Percentiles rank a stretch among this genome's conserved stretches.
These are phyloP conservation scores for Malurus leucopterus DNA, from an alignment of 2,797 vertebrate species.

Conservation along the genomic window DNA sequence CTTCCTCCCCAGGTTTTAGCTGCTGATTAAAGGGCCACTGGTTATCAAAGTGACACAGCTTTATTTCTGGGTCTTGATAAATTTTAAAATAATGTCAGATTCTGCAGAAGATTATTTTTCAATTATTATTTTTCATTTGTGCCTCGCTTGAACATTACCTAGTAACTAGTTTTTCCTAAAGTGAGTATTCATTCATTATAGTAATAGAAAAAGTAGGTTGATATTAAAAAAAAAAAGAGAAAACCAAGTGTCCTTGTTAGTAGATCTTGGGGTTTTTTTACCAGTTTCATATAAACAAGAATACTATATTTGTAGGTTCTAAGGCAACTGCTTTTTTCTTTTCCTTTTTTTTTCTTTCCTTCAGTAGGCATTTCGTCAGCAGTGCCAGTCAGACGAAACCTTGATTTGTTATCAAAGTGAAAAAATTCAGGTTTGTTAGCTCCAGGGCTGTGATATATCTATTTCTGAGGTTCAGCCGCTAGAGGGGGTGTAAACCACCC, in stretches of 20 bases:
- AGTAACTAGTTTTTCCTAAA: neutral
- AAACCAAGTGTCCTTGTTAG: rapidly evolving
- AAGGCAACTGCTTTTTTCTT: neutral
- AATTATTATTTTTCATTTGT: neutral
- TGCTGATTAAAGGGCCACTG: neutral
- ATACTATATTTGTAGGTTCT: neutral
- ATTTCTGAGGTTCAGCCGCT: neutral
- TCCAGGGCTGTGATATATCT: neutral
- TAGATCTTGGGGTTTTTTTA: neutral
- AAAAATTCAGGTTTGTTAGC: neutral
- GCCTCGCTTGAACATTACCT: neutral
- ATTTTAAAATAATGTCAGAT: neutral
- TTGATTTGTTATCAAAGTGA: neutral
- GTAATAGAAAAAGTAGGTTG: neutral
- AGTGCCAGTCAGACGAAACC: neutral
- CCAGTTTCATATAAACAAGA: neutral
- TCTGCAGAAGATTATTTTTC: neutral
- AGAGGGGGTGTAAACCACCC: slow-evolving; percentile 30
- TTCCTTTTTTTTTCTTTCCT: neutral
- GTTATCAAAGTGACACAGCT: neutral
- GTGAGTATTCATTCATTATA: neutral
- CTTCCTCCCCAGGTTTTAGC: neutral
- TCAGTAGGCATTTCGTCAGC: neutral
- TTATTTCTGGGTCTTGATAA: neutral
- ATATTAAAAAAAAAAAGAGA: neutral